Evolutionary conservation across 2,797 vertebrate genomes (phyloP).

Genomic region (Glyptemys insculpta): DNA sequence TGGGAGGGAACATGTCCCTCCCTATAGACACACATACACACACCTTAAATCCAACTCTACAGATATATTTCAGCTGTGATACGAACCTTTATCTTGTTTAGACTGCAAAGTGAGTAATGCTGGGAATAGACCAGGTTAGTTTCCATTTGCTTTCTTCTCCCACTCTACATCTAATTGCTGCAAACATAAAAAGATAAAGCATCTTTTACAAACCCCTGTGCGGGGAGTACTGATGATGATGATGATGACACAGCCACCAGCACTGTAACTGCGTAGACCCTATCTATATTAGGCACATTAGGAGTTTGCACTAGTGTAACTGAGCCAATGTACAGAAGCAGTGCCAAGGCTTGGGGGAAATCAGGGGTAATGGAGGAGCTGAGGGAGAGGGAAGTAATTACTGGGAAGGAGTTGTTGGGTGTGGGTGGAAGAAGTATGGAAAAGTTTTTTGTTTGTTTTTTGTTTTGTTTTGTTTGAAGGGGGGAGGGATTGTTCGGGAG

Average conservation of each 20-base stretch:
- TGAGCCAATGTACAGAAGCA: neutral
- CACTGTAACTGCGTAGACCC: neutral
- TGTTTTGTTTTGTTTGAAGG: too few species aligned
- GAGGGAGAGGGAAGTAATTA: too few species aligned
- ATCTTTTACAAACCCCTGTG: neutral
- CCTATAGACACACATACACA: neutral
- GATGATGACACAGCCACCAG: neutral
- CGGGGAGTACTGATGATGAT: neutral
- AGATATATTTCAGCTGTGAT: neutral
- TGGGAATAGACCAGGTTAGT: neutral
- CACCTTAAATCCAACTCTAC: neutral
- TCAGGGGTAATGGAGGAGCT: too few species aligned
- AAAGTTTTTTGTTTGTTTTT: too few species aligned
- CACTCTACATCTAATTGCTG: accelerated
- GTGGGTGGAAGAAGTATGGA: too few species aligned
- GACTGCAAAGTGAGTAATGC: neutral
- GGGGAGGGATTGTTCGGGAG: too few species aligned
- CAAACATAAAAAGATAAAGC: neutral
- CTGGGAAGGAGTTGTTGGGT: too few species aligned
- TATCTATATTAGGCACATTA: neutral
- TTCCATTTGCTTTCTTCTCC: neutral
- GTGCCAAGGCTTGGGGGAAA: too few species aligned
- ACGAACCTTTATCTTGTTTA: neutral
- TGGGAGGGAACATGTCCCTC: accelerated
- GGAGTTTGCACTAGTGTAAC: too few species aligned